Conservation (phyloP, 1,140 invertebrate genomes). For the Drosophila orosa region DNA sequence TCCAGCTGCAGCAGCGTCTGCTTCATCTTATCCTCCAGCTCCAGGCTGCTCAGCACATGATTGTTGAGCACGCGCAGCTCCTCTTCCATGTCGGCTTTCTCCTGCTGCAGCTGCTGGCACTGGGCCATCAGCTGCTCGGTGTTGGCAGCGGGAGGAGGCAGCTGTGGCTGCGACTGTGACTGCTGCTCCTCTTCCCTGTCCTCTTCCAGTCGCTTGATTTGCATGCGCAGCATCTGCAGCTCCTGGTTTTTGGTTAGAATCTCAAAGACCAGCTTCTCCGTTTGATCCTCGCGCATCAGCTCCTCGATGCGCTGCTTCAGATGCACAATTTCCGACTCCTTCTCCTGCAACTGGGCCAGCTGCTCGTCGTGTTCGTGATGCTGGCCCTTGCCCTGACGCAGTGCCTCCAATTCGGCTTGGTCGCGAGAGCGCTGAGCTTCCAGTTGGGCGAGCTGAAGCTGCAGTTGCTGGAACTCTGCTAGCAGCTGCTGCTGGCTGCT, state of each 20-base stretch:
- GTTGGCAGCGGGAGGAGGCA: neutral
- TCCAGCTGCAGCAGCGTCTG: slow-evolving; percentile 72
- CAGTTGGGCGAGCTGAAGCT: neutral
- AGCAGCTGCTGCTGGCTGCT: neutral
- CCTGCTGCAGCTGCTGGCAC: slow-evolving; percentile 49
- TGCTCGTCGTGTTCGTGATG: slow-evolving; percentile 51
- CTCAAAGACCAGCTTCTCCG: slow-evolving; percentile 78
- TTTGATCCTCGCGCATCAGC: slow-evolving; percentile 83
- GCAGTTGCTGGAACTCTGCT: neutral
- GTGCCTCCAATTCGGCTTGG: slow-evolving; percentile 24
- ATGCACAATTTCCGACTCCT: slow-evolving; percentile 82
- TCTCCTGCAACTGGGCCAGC: slow-evolving; percentile 68
- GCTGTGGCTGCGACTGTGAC: neutral
- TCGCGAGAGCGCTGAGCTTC: neutral
- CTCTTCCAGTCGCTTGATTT: slow-evolving; percentile 68
- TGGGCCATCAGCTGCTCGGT: slow-evolving; percentile 45
- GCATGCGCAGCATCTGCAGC: slow-evolving; percentile 69
- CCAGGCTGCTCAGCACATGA: slow-evolving; percentile 75
- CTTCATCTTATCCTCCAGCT: slow-evolving; percentile 81
- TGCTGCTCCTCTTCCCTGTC: slow-evolving; percentile 38
- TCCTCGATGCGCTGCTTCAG: slow-evolving; percentile 84
- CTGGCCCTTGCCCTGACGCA: slow-evolving; percentile 14
- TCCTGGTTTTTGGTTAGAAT: slow-evolving; percentile 83
- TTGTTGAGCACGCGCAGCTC: slow-evolving; percentile 81
- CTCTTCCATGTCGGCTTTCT: slow-evolving; percentile 80